Evolutionary conservation across 1,140 invertebrate genomes (phyloP).

Genomic region (Physella acuta): DNA sequence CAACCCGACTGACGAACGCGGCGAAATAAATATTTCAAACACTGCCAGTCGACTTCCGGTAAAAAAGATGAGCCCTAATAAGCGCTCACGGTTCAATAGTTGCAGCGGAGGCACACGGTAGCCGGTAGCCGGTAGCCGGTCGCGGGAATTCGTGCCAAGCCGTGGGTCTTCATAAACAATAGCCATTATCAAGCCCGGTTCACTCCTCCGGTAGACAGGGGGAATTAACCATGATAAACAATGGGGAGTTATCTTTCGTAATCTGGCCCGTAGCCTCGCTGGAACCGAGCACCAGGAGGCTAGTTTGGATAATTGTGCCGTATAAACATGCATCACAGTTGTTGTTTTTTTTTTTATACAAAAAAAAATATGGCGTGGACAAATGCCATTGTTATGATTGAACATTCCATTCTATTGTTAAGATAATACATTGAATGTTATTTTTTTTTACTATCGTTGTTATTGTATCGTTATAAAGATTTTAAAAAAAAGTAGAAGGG

Average conservation of each 20-base stretch:
- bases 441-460: no score
- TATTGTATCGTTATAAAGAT: no score
- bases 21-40: no score
- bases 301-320: background rate
- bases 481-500: no score
- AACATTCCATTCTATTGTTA: background rate
- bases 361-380: background rate
- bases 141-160: no score
- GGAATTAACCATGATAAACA: background rate
- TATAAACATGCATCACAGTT: slow-evolving; percentile 2
- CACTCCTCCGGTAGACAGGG: background rate
- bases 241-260: slow-evolving; percentile 1
- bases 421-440: no score
- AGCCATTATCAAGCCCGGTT: background rate
- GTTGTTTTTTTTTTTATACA: background rate
- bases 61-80: no score
- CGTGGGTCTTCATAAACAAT: slow-evolving; percentile 13
- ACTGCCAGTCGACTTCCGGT: no score
- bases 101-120: no score
- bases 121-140: no score
- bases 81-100: no score
- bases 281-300: background rate
- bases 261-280: background rate
- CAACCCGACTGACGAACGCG: no score
- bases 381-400: background rate